Percentiles rank a stretch among this genome's conserved stretches.
Conservation (phyloP, 2,113 vertebrate genomes). For the Vireo altiloquus region DNA sequence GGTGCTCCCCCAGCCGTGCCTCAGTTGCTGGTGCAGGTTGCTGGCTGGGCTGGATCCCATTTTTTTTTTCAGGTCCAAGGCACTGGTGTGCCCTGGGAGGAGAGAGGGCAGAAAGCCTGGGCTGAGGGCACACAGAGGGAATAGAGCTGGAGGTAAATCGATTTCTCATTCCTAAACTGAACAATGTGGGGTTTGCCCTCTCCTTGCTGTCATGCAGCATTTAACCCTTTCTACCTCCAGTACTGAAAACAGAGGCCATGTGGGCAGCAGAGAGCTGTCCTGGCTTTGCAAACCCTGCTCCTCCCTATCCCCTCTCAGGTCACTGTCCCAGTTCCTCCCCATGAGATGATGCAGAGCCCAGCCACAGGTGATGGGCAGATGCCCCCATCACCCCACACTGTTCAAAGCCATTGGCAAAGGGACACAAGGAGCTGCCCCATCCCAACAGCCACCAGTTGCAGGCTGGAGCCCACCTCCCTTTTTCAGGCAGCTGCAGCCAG, state of each 20-base stretch:
- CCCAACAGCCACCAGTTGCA: neutral
- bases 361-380: neutral
- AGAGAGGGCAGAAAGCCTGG: neutral
- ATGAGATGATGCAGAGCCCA: neutral
- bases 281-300: neutral
- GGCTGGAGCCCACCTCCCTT: neutral
- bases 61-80: neutral
- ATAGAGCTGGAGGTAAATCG: neutral
- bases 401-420: neutral
- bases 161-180: neutral
- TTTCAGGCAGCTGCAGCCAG: neutral
- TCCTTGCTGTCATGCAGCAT: neutral
- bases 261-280: neutral
- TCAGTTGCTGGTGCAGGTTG: neutral
- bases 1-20: neutral
- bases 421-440: accelerated
- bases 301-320: neutral
- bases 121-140: neutral
- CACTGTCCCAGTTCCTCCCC: neutral
- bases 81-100: accelerated
- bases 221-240: neutral
- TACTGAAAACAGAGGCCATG: accelerated
- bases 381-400: neutral
- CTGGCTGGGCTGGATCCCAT: neutral
- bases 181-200: neutral